Conservation (phyloP, 2,797 vertebrate genomes). For the Gymnocypris eckloni region DNA sequence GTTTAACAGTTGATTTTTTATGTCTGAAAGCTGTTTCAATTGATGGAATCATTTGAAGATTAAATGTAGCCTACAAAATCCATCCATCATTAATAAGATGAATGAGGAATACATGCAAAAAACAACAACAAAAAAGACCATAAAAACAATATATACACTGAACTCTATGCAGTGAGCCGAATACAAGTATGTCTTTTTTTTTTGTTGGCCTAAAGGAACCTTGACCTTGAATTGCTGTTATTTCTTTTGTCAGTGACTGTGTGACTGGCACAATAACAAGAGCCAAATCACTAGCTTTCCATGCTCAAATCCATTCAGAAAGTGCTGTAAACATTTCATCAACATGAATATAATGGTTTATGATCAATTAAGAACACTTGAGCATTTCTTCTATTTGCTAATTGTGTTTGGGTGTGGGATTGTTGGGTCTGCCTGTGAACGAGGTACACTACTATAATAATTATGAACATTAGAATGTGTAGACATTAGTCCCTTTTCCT, state of each 20-base stretch:
- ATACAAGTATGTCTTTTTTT: not conserved
- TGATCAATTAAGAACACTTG: conserved; percentile 1
- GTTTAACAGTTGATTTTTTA: not conserved
- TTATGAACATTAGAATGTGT: not conserved
- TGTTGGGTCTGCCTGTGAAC: not conserved
- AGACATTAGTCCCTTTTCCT: not conserved
- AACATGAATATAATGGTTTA: not conserved
- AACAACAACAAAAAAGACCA: not conserved
- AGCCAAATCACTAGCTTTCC: not conserved
- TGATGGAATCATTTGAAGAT: not conserved
- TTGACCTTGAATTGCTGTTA: not conserved
- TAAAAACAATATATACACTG: not conserved
- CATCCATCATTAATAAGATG: not conserved
- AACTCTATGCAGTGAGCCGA: not conserved
- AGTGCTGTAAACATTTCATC: not conserved
- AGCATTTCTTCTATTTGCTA: not conserved
- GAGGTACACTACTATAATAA: not conserved
- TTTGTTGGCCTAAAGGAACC: not conserved
- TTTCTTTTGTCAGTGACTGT: not conserved
- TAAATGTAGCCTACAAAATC: not conserved
- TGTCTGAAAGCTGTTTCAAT: not conserved
- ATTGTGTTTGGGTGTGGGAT: not conserved
- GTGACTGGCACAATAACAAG: not conserved
- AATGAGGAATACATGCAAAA: not conserved
- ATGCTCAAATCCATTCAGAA: not conserved